Evolutionary conservation across 2,888 invertebrate genomes (phyloP), one percentile per base, ranked within the genome.

Genomic region (Pediacus dermestoides): DNA sequence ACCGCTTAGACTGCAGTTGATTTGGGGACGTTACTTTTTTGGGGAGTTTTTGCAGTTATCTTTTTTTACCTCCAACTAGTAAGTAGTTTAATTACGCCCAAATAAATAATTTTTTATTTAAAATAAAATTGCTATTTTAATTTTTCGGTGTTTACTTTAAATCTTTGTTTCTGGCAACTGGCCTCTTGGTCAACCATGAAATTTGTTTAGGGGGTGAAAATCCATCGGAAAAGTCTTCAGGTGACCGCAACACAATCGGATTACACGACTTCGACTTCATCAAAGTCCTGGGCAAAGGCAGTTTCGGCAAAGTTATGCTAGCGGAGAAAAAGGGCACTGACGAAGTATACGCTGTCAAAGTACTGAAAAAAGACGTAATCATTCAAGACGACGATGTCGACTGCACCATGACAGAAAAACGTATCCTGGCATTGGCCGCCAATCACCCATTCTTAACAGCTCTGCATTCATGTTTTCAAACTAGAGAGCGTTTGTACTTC

Each of bases 321-420:
- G 96, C 96, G 0, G 96, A 97, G 72, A 85, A 85, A 67, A 91
- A 88, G 70, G 87, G 86, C 51, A 83, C 88, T 10, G 95, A 95
- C 41, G 95, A 97, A 74, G 86, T 89, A 53, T 88, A 85, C 66
- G 88, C 88, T 7, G 82, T 88, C 42, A 88, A 88, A 68, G 86
- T 95, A 55, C 76, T 97, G 63, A 95, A 95, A 76, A 99, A 97
- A 72, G 94, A 95, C 74, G 92, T 92, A 23, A 97, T 97, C 53
- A 87, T 96, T 61, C 95, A 96, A 74, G 96, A 97, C 71, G 97
- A 99, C 70, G 97, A 97, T 74, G 96, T 97, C 39, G 97, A 97
- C 71, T 97, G 96, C 72, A 97, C 96, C 38, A 93, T 97, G 85
- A 95, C 95, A 44, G 97, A 97, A 73, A 95, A 96, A 67, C 80